Base-by-base conservation (phyloP, 2,113 vertebrate species). In the Poeciliopsis turrubarensis region DNA sequence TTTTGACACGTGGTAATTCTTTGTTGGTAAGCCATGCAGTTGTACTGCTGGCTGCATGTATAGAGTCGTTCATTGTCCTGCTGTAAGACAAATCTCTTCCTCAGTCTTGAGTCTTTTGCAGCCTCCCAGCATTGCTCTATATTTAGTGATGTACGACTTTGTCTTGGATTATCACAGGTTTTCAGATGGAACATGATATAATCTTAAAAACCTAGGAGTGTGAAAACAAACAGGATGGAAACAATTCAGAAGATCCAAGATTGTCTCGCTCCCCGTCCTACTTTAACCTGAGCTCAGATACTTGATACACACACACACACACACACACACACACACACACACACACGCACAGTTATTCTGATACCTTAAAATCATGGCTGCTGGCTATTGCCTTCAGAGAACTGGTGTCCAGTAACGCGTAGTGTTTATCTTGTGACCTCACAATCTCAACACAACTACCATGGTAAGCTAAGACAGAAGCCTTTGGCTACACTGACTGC, bases 271-370 rank as follows among this genome's bases (percentile, higher is more conserved):
- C 25, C 65, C 41, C 19, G 2, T 75, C 68, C 27, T 67, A 0
- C 5, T 57, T 78, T 15, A 70, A 72, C 60, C 26, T 67, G 80
- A 81, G 25, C 75, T 62, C 22, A 29, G 68, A 17, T n/a, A 68
- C 32, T 44, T 27, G 69, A 78, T 39, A 8, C n/a, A 26, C 34
- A 41, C 47, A 19, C 44, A 15, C 32, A 3, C 47, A 34, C 34
- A 25, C 39, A 3, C 44, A 41, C 34, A 51, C 29, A 68, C 12
- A 41, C 19, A 17, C 7, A 30, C 9, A 67, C 65, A 57, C n/a
- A 41, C 25, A 63, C 25, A 47, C n/a, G 17, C 34, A 41, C 7
- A 31, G 32, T 26, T 26, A 34, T 65, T 26, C 0, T 31, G 63
- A 71, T 41, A 44, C 54, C 29, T 29, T 27, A 30, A 22, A 60